phyloP scores from a whole-genome alignment of 2,113 vertebrate genomes.

The Labeo rohita region DNA sequence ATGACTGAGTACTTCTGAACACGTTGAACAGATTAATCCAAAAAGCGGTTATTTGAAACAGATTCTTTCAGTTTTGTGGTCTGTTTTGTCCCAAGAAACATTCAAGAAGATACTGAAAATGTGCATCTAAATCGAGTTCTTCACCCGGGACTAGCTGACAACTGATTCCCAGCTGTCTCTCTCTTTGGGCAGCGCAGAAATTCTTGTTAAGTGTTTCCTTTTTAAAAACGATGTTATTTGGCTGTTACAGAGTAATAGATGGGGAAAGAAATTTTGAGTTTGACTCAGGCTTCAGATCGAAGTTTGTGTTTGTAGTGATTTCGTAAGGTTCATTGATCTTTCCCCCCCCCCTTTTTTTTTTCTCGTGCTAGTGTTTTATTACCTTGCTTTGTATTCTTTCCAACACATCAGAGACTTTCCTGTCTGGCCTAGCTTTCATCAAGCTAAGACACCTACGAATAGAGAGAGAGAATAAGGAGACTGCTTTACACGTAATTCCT shows the following conservation, averaged over 20 bases:
- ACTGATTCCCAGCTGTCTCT: not conserved
- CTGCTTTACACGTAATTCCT: not conserved
- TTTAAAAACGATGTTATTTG: not conserved
- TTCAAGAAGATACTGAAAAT: not conserved
- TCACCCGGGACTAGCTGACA: not conserved
- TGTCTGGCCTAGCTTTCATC: constrained; percentile 27
- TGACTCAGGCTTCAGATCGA: not conserved
- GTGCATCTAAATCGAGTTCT: not conserved
- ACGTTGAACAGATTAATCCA: not conserved
- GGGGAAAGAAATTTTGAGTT: not conserved
- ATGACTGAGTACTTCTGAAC: not conserved
- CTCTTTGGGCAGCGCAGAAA: no score
- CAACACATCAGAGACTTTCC: constrained; percentile 18
- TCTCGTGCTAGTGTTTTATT: not conserved
- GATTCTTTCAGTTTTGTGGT: not conserved
- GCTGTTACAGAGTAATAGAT: not conserved
- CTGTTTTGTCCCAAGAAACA: constrained; percentile 1
- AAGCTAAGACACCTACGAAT: constrained; percentile 1
- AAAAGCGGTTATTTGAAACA: not conserved
- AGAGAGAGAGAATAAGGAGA: constrained; percentile 21
- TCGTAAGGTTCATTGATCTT: constrained; percentile 7
- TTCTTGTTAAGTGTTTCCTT: not conserved
- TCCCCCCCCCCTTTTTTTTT: not conserved
- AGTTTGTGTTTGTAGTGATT: constrained; percentile 8
- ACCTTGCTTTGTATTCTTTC: constrained; percentile 21